A percentile compares a stretch with the other conserved stretches of the same genome.
Conservation (phyloP, 2,888 invertebrate species). For the Mongoloraphidia duomilia region DNA sequence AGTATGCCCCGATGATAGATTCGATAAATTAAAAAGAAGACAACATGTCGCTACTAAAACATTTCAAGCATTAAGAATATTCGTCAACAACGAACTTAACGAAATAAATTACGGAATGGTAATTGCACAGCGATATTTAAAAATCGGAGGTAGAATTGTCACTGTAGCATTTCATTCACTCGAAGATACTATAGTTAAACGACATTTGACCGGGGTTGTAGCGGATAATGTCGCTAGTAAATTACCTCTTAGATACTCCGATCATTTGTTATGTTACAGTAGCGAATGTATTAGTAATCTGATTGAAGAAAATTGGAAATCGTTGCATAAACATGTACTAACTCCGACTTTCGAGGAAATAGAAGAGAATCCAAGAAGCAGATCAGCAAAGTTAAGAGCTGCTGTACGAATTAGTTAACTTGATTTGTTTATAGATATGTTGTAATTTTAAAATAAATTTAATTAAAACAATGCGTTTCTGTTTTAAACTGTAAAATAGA, state of each 20-base stretch:
- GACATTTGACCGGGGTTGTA: conserved; percentile 68
- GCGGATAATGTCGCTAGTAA: conserved; percentile 56
- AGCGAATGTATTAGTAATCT: conserved; percentile 44
- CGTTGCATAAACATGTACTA: conserved; percentile 67
- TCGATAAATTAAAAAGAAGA: conserved; percentile 60
- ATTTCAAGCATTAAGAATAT: conserved; percentile 86
- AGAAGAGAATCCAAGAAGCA: conserved; percentile 62
- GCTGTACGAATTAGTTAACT: conserved; percentile 53
- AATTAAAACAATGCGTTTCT: too few relatives aligned
- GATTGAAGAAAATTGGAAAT: conserved; percentile 56
- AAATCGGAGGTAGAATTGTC: conserved; percentile 62
- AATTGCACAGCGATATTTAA: conserved; percentile 61
- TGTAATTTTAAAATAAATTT: too few relatives aligned
- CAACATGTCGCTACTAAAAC: conserved; percentile 81
- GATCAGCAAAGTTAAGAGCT: conserved; percentile 80
- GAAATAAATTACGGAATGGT: conserved; percentile 82
- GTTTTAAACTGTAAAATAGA: too few relatives aligned
- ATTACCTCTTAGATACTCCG: conserved; percentile 55
- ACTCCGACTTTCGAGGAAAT: conserved; percentile 61
- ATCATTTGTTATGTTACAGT: conserved; percentile 43
- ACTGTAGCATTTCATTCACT: conserved; percentile 84
- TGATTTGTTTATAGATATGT: not conserved
- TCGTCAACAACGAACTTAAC: conserved; percentile 92
- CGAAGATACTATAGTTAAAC: conserved; percentile 86
- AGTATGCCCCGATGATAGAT: conserved; percentile 39